Evolutionary conservation across 1,140 invertebrate genomes (phyloP).

Genomic region (Hypothenemus hampei): DNA sequence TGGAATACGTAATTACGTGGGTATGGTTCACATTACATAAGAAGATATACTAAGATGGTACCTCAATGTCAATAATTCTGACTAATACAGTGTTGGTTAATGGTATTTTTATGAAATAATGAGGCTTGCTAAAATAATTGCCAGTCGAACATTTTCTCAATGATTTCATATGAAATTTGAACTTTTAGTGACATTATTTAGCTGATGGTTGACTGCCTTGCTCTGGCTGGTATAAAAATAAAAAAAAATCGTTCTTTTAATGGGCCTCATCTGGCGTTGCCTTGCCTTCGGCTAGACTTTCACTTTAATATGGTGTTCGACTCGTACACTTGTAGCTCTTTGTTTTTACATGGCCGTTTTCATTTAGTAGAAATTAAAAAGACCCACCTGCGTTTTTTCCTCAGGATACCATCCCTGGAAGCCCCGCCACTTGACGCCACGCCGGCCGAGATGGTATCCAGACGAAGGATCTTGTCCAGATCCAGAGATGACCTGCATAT

Average conservation of each 20-base stretch:
- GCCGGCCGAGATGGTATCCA: slow-evolving; percentile 71
- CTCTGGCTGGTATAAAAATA: neutral
- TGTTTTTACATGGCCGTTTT: too few species aligned
- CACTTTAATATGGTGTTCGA: slow-evolving; percentile 16
- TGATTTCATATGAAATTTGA: neutral
- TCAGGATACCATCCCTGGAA: slow-evolving; percentile 24
- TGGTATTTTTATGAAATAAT: neutral
- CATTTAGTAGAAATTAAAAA: too few species aligned
- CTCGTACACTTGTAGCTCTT: slow-evolving; percentile 2
- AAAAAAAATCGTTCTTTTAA: slow-evolving; percentile 20
- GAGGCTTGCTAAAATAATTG: too few species aligned
- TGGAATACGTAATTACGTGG: slow-evolving; percentile 23
- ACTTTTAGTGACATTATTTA: neutral
- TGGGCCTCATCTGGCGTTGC: slow-evolving; percentile 19
- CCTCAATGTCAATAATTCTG: slow-evolving; percentile 19
- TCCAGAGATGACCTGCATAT: slow-evolving; percentile 86
- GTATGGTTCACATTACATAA: slow-evolving; percentile 16
- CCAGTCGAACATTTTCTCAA: too few species aligned
- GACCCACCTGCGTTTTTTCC: too few species aligned
- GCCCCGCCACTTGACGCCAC: slow-evolving; percentile 35
- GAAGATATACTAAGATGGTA: slow-evolving; percentile 6
- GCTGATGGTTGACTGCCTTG: neutral
- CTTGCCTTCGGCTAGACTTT: slow-evolving; percentile 23
- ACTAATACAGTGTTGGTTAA: slow-evolving; percentile 11
- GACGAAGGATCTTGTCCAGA: slow-evolving; percentile 82